Evolutionary conservation across 2,888 invertebrate species (phyloP).

Genomic region (Drosophila longiperda): DNA sequence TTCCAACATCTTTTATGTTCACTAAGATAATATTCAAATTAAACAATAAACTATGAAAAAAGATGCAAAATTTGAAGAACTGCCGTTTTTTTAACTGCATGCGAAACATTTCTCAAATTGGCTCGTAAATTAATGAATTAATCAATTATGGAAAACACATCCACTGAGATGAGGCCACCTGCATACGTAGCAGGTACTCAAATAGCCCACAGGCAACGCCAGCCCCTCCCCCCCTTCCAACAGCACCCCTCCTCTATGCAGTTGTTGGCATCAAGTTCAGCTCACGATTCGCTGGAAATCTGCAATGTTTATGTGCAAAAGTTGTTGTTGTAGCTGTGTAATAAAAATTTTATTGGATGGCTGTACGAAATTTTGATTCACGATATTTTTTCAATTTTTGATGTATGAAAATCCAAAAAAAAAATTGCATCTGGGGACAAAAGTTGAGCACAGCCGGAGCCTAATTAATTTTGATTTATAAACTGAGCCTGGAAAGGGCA

Average conservation of each 20-base stretch:
- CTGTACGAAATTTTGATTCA: not conserved
- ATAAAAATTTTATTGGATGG: slow-evolving; percentile 72
- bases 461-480: slow-evolving; percentile 70
- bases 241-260: not conserved
- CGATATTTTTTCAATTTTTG: slow-evolving; percentile 43
- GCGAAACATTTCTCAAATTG: slow-evolving; percentile 42
- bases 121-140: slow-evolving; percentile 65
- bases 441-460: slow-evolving; percentile 57
- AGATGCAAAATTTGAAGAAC: not conserved
- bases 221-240: not conserved
- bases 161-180: slow-evolving; percentile 31
- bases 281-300: slow-evolving; percentile 53
- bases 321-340: slow-evolving; percentile 41
- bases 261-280: not conserved
- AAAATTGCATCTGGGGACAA: slow-evolving; percentile 33
- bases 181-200: slow-evolving; percentile 5
- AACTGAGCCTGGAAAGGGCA: slow-evolving; percentile 39
- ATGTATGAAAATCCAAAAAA: slow-evolving; percentile 48
- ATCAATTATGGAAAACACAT: slow-evolving; percentile 74
- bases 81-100: slow-evolving; percentile 35
- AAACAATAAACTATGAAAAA: not conserved
- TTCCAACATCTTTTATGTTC: not conserved
- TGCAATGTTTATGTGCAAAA: slow-evolving; percentile 58
- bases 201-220: not conserved
- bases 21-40: not conserved